Conservation (phyloP, 2,888 invertebrate genomes). For the Falcaria lacertinaria region DNA sequence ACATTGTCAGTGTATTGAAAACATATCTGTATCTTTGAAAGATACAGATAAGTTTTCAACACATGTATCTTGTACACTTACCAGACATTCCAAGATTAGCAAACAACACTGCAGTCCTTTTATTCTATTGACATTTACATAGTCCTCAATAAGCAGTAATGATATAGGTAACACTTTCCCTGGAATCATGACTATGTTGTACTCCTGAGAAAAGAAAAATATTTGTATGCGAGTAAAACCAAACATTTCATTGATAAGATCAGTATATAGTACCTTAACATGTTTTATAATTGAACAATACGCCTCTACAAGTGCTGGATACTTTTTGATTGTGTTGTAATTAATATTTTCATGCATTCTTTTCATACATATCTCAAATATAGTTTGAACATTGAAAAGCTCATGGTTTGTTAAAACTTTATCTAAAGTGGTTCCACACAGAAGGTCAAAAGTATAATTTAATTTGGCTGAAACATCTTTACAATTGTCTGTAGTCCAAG, state of each 20-base stretch:
- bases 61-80: conserved; percentile 35
- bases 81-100: conserved; percentile 48
- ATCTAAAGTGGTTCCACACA: conserved; percentile 35
- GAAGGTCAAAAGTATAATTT: conserved; percentile 36
- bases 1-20: not conserved
- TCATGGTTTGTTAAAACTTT: conserved; percentile 29
- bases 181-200: conserved; percentile 39
- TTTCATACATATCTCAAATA: conserved; percentile 53
- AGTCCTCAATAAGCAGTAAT: conserved; percentile 58
- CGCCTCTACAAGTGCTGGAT: conserved; percentile 55
- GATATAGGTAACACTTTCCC: conserved; percentile 48
- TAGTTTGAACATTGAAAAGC: conserved; percentile 39
- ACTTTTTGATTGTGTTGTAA: conserved; percentile 48
- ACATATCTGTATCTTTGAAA: too few relatives aligned
- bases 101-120: conserved; percentile 54
- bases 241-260: not conserved
- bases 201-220: conserved; percentile 39
- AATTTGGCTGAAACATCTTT: conserved; percentile 36
- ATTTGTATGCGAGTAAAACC: not conserved
- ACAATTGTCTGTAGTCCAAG: conserved; percentile 43
- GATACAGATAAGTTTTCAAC: too few relatives aligned
- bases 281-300: conserved; percentile 44
- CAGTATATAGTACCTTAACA: conserved; percentile 33
- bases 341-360: conserved; percentile 51
- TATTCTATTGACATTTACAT: conserved; percentile 40